phyloP scores from a whole-genome alignment of 2,797 vertebrate genomes.

The Schizothorax lantsangensis region DNA sequence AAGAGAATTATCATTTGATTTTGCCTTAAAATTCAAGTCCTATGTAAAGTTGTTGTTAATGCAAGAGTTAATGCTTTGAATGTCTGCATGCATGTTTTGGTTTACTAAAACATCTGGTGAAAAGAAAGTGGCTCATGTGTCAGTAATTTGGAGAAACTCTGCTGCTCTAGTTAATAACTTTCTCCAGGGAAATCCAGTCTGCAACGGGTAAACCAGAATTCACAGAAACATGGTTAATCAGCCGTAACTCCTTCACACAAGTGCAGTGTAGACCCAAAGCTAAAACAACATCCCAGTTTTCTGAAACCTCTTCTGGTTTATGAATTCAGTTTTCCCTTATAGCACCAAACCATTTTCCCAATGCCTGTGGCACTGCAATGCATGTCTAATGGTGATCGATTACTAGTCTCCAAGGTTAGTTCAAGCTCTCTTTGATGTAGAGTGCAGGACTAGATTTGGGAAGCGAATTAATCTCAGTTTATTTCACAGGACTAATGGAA shows the following conservation, averaged over 20 bases:
- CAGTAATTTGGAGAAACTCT: constrained; percentile 49
- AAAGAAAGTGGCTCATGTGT: constrained; percentile 18
- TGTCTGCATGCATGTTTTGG: constrained; percentile 46
- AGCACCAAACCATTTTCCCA: constrained; percentile 36
- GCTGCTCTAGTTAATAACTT: constrained; percentile 66
- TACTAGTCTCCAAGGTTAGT: constrained; percentile 38
- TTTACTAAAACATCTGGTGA: constrained; percentile 45
- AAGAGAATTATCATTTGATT: constrained; percentile 64
- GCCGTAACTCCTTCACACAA: constrained; percentile 22
- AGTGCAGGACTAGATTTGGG: constrained; percentile 25
- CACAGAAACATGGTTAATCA: constrained; percentile 58
- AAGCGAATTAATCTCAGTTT: constrained; percentile 49
- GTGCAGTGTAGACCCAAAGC: constrained; percentile 4
- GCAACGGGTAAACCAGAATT: constrained; percentile 59
- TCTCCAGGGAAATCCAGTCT: constrained; percentile 59
- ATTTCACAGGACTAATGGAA: constrained; percentile 48
- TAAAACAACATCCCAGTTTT: constrained; percentile 27
- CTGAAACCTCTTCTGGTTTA: constrained; percentile 1
- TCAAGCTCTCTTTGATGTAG: constrained; percentile 60
- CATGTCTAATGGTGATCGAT: constrained; percentile 68
- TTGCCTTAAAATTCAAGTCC: neutral
- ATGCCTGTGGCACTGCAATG: constrained; percentile 62
- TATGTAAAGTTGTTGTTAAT: constrained; percentile 22
- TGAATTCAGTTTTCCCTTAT: constrained; percentile 8
- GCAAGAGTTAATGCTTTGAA: constrained; percentile 21